Evolutionary conservation across 1,140 invertebrate species (phyloP).

Genomic region (Procambarus clarkii): DNA sequence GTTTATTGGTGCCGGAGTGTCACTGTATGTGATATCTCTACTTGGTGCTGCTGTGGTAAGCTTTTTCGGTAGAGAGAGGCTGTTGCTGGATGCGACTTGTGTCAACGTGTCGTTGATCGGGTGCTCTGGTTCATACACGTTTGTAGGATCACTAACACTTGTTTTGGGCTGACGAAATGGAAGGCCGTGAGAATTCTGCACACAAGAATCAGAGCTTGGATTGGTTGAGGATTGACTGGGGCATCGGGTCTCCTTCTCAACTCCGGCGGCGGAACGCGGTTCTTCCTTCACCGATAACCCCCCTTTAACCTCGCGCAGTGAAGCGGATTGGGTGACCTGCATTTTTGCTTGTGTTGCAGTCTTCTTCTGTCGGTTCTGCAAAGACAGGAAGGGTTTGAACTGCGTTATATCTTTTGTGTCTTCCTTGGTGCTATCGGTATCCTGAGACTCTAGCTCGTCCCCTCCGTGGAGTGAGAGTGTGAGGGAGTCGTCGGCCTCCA

Average conservation of each 20-base stretch:
- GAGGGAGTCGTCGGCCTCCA: conserved; percentile 5
- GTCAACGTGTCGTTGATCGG: neutral
- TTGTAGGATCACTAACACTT: neutral
- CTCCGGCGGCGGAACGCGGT: no score
- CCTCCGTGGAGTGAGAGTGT: neutral
- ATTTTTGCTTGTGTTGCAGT: neutral
- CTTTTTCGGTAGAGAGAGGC: neutral
- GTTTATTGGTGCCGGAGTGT: neutral
- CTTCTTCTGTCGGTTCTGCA: neutral
- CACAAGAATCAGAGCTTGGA: neutral
- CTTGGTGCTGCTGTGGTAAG: neutral
- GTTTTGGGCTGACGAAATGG: neutral
- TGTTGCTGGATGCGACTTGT: neutral
- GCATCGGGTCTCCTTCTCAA: neutral
- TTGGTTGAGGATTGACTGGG: no score
- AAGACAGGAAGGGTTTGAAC: neutral
- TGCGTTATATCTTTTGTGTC: neutral
- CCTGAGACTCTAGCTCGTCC: neutral
- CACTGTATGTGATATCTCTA: neutral
- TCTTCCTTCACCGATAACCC: neutral
- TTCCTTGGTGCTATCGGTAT: neutral
- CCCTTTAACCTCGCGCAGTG: neutral
- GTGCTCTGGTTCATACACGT: neutral
- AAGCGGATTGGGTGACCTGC: conserved; percentile 1
- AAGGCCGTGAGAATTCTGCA: neutral